phyloP scores from a whole-genome alignment of 2,113 vertebrate species.

The Ovis aries region ARS-UI_Ramb_v3.0 NC_056069.1:28338501-28339000 shows the following conservation, averaged over 20 bases:
- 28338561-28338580: constrained; percentile 80
- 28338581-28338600: constrained; percentile 86
- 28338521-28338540: constrained; percentile 61
- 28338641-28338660: constrained; percentile 85
- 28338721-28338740: constrained; percentile 86
- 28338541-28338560: constrained; percentile 72
- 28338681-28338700: constrained; percentile 81
- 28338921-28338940: constrained; percentile 82
- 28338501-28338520: constrained; percentile 38
- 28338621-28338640: constrained; percentile 85
- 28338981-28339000: constrained; percentile 85
- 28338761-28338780: constrained; percentile 92
- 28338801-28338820: constrained; percentile 88
- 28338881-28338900: constrained; percentile 86
- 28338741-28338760: constrained; percentile 88
- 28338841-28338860: constrained; percentile 84
- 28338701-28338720: constrained; percentile 86
- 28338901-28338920: constrained; percentile 84
- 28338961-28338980: constrained; percentile 87
- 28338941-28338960: constrained; percentile 85
- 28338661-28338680: constrained; percentile 91
- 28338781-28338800: constrained; percentile 90
- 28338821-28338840: constrained; percentile 82
- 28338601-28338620: constrained; percentile 94
- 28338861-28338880: constrained; percentile 79